phyloP scores from a whole-genome alignment of 53 echinoderm and acorn worm genomes.

The Paracentrotus lividus region DNA sequence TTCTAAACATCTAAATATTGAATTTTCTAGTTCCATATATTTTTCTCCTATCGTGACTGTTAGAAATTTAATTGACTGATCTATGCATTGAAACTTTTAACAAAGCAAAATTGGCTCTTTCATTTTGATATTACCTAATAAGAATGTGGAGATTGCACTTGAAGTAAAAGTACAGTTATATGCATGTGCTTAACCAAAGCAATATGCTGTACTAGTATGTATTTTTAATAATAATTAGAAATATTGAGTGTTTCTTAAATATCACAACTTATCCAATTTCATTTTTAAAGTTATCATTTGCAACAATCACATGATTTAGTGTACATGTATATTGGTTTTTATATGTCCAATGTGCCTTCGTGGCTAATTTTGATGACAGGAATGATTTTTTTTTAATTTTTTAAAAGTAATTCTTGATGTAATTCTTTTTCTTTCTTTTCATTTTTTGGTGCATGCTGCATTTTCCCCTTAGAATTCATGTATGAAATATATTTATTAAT shows the following conservation, averaged over 20 bases:
- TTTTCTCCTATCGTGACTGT: too few relatives aligned
- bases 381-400: too few relatives aligned
- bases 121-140: not conserved
- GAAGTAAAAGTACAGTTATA: not conserved
- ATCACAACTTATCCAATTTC: not conserved
- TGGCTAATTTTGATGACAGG: not conserved
- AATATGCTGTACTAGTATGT: not conserved
- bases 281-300: not conserved
- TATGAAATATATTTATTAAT: not conserved
- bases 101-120: not conserved
- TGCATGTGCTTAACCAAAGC: constrained; percentile 2
- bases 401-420: not conserved
- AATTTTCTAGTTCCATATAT: too few relatives aligned
- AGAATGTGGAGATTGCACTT: not conserved
- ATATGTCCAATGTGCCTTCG: not conserved
- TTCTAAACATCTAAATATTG: too few relatives aligned
- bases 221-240: not conserved
- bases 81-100: not conserved
- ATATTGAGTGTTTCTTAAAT: not conserved
- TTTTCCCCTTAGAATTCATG: not conserved
- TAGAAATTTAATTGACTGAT: too few relatives aligned
- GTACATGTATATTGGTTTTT: too few relatives aligned
- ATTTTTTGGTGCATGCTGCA: constrained; percentile 36
- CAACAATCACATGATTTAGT: not conserved
- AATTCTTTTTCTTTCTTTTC: not conserved